Evolutionary conservation across 1,140 invertebrate species (phyloP).

Genomic region (Oryzaephilus surinamensis): DNA sequence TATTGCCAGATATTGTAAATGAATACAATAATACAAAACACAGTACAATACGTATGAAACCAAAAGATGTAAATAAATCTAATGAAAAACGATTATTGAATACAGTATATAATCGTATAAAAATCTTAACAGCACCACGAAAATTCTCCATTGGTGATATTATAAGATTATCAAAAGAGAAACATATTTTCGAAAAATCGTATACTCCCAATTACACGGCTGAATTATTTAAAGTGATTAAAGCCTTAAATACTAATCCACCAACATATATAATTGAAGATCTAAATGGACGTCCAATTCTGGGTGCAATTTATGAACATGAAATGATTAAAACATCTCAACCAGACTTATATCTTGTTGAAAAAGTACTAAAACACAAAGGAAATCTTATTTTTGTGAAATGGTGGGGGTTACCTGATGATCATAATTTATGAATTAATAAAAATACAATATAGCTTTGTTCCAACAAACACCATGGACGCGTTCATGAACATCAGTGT

Average conservation of each 20-base stretch:
- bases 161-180: conserved; percentile 15
- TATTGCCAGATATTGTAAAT: too few relatives aligned
- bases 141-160: conserved; percentile 13
- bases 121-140: too few relatives aligned
- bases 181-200: conserved; percentile 26
- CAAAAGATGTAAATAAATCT: conserved; percentile 16
- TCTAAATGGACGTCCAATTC: conserved; percentile 12
- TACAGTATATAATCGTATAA: conserved; percentile 16
- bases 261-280: conserved; percentile 20
- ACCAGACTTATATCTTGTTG: conserved; percentile 28
- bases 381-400: conserved; percentile 29
- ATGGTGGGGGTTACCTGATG: conserved; percentile 23
- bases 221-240: conserved; percentile 27
- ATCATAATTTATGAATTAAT: conserved; percentile 20
- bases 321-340: conserved; percentile 23
- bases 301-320: conserved; percentile 26
- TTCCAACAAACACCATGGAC: too few relatives aligned
- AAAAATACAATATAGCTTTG: too few relatives aligned
- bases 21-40: conserved; percentile 12
- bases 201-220: conserved; percentile 28
- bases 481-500: too few relatives aligned
- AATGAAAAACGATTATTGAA: conserved; percentile 14
- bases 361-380: conserved; percentile 26
- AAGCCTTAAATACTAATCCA: conserved; percentile 21
- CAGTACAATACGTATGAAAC: too few relatives aligned